Evolutionary conservation across 1,140 invertebrate genomes (phyloP), one percentile per base, ranked within the genome.

Genomic region (Anagrus nilaparvatae): DNA sequence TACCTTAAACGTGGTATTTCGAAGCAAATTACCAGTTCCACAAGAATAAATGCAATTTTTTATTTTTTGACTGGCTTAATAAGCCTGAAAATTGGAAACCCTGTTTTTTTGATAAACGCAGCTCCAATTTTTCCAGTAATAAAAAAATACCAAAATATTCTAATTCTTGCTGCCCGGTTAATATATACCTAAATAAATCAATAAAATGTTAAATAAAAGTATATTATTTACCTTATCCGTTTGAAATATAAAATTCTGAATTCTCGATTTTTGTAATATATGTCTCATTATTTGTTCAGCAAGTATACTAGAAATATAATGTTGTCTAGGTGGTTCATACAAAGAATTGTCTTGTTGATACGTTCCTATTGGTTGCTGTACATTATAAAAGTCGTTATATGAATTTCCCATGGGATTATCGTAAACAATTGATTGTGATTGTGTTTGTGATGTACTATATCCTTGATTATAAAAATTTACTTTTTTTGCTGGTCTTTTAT

Each of bases 271-370:
- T 6, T 52, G 51, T 20, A 54, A 47, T 43, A 58, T 40, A 32
- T 59, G 58, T 37, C 59, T 51, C 21, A 54, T 43, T 25, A 54
- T 40, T 43, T 65, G 59, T 28, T 56, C 50, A 10, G 48, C 43
- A 8, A 56, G 31, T 20, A 37, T 29, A 23, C 45, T 39, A 18
- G 52, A 47, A 34, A 56, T 23, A 33, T 60, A 61, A 14, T 46
- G 48, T 13, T 54, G 58, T 40, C 56, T 57, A 30, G 41, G 34
- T 46, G 48, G 56, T 20, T 48, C 53, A 25, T 50, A 53, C 43
- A 56, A 27, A 9, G 47, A 53, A 50, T 61, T 64, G 38, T 63
- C 57, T 36, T 60, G 54, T 41, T 63, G 61, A 37, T 59, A 62
- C 21, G 45, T 37, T 16, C 56, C 49, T 27, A 50, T 20, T 30